These are phyloP conservation scores for Campoplex capitator DNA, from an alignment of 2,888 invertebrate genomes.

Conservation along the genomic window DNA sequence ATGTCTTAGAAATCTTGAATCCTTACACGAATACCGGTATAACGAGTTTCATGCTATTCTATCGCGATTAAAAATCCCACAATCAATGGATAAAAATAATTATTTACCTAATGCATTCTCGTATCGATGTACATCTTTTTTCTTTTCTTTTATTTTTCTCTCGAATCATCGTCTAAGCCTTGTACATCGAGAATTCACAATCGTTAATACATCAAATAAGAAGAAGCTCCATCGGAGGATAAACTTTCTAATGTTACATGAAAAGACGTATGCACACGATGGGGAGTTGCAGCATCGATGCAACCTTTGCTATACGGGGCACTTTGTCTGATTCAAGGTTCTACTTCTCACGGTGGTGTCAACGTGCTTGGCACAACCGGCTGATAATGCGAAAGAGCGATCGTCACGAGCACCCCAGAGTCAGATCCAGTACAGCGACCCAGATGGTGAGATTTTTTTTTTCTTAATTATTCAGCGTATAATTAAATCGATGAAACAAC, in stretches of 20 bases:
- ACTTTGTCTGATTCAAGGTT: conserved; percentile 75
- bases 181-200: conserved; percentile 31
- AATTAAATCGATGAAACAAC: neutral
- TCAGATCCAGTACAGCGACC: conserved; percentile 78
- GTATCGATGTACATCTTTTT: neutral
- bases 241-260: conserved; percentile 69
- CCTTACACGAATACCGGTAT: conserved; percentile 52
- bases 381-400: conserved; percentile 68
- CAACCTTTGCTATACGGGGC: conserved; percentile 67
- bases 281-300: conserved; percentile 63
- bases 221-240: conserved; percentile 48
- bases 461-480: conserved; percentile 35
- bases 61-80: conserved; percentile 26
- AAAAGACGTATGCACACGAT: conserved; percentile 10
- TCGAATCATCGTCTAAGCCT: neutral
- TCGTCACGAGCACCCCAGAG: conserved; percentile 75
- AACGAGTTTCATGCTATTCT: conserved; percentile 7
- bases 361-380: conserved; percentile 72
- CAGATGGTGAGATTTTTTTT: conserved; percentile 76
- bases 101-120: conserved; percentile 18
- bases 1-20: neutral
- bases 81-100: conserved; percentile 32
- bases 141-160: too few species aligned
- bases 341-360: conserved; percentile 73
- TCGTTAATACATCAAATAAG: conserved; percentile 43